Evolutionary conservation across 2,888 invertebrate species (phyloP), one percentile per base, ranked within the genome.

Genomic region (Drosophila emarginata): DNA sequence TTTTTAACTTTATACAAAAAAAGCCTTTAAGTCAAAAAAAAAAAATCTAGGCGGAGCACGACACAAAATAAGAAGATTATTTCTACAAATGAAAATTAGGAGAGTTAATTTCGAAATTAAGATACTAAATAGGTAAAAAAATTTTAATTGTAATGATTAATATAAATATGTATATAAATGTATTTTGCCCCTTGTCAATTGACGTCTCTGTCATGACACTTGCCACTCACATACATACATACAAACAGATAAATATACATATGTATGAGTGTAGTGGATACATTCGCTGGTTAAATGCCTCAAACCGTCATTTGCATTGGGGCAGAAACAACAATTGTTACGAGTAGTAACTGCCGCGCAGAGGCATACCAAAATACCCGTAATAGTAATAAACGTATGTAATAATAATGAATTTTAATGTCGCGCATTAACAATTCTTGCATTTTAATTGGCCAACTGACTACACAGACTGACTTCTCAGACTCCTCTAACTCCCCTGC

Each of bases 391-490:
- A 84, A 83, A 78, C 87, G 85, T 79, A 72, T 81, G 87, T 88
- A 84, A 84, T 84, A 84, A 88, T 87, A 88, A 84, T 84, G 84
- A 87, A 88, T 85, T 85, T 85, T 85, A 85, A 85, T 85, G 84
- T 75, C 73, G 85, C 85, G 79, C 89, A 87, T 88, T 84, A 88
- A 85, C 89, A 84, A 84, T 84, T 84, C 89, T 81, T 87, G 84
- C 89, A 88, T 88, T 87, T 88, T 85, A 85, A 85, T 88, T 87
- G 89, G 86, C 66, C 79, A 67, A 71, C 76, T 62, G 64, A 68
- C 15, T 45, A 15, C 18, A 45, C 18, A 45, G 40, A 45, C 40
- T 18, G 40, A 45, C 45, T 45, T 9, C 32, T 9, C 11, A 11
- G 28, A 11, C 45, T 11, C 18, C 45, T 45, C 45, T 45, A 3